Evolutionary conservation across 2,797 vertebrate species (phyloP).

Genomic region (Emys orbicularis): DNA sequence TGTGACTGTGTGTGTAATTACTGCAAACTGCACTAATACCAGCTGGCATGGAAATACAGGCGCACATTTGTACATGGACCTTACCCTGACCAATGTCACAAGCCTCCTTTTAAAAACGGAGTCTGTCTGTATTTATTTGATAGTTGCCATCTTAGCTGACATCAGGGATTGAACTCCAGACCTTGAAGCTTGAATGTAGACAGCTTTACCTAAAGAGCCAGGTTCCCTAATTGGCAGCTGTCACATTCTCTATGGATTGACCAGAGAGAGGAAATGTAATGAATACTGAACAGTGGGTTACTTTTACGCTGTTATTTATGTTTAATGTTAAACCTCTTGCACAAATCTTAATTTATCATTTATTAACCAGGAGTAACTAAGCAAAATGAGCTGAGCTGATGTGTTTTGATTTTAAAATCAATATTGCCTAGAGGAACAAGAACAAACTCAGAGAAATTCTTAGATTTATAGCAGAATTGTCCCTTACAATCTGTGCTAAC

Average conservation of each 20-base stretch:
- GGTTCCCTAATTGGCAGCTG: neutral
- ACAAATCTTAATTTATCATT: neutral
- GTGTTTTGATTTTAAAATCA: neutral
- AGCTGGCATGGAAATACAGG: accelerated
- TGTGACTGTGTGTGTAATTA: neutral
- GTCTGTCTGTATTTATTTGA: neutral
- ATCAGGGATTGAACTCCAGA: neutral
- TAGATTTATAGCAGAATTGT: neutral
- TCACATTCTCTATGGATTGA: neutral
- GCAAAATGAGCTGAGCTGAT: neutral
- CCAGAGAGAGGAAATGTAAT: neutral
- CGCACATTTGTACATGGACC: neutral
- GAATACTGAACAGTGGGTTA: neutral
- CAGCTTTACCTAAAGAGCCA: neutral
- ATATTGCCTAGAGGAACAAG: neutral
- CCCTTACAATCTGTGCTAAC: neutral
- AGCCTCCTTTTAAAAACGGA: neutral
- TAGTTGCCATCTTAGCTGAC: neutral
- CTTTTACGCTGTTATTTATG: neutral
- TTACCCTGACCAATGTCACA: neutral
- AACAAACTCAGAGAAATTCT: neutral
- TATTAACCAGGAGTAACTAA: neutral
- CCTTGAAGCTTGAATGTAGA: neutral
- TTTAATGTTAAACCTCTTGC: neutral
- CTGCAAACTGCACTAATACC: neutral